Conservation (phyloP, 2,888 invertebrate species). For the Eupithecia subumbrata region DNA sequence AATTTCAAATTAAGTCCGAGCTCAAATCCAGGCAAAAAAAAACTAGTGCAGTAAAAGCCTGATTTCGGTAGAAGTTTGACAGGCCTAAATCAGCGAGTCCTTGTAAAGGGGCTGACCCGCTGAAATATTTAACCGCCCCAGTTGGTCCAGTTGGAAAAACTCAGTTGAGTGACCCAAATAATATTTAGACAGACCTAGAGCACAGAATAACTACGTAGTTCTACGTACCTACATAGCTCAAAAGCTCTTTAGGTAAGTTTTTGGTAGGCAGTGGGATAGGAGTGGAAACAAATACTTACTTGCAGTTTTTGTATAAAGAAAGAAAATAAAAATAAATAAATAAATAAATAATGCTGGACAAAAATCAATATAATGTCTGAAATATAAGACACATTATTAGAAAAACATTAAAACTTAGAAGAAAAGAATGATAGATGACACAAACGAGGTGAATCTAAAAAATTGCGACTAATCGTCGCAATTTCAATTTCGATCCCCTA, state of each 20-base stretch:
- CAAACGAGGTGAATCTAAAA: too few relatives aligned
- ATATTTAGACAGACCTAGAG: neutral
- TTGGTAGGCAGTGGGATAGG: neutral
- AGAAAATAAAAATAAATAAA: too few relatives aligned
- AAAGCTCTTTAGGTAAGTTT: neutral
- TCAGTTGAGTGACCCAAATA: slow-evolving; percentile 43
- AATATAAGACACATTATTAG: too few relatives aligned
- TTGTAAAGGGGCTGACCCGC: slow-evolving; percentile 35
- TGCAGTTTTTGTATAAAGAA: neutral
- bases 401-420: too few relatives aligned
- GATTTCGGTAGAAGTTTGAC: slow-evolving; percentile 31
- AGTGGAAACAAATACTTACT: neutral
- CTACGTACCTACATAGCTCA: neutral
- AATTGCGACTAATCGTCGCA: too few relatives aligned
- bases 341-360: too few relatives aligned
- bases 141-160: slow-evolving; percentile 34
- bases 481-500: too few relatives aligned
- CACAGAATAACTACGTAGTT: neutral
- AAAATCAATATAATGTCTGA: too few relatives aligned
- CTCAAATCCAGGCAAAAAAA: neutral
- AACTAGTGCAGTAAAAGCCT: slow-evolving; percentile 3
- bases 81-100: slow-evolving; percentile 31
- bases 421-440: too few relatives aligned
- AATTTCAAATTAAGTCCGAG: too few relatives aligned
- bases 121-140: slow-evolving; percentile 40